Conservation (phyloP, 2,797 vertebrate species). For the Cheirogaleus major region DNA sequence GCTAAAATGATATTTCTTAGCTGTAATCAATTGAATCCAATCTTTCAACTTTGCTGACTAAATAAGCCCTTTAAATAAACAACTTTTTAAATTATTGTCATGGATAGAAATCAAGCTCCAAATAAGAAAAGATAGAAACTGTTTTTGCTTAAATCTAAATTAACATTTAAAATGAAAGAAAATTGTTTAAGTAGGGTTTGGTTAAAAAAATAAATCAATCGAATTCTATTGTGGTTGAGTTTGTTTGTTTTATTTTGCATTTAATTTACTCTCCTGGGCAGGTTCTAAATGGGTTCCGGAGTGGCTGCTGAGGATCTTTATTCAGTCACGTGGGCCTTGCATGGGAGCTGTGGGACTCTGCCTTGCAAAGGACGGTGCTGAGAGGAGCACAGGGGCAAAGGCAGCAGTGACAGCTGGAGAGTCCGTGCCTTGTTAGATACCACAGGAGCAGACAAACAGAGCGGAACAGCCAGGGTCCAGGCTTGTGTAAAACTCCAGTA, state of each 20-base stretch:
- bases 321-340: not conserved
- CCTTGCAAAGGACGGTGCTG: not conserved
- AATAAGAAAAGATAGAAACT: not conserved
- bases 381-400: not conserved
- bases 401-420: too few relatives aligned
- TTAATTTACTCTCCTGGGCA: not conserved
- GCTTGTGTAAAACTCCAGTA: not conserved
- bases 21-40: not conserved
- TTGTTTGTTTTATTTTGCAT: not conserved
- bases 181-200: not conserved
- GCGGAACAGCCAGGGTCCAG: not conserved
- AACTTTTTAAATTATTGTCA: not conserved
- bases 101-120: not conserved
- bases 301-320: not conserved
- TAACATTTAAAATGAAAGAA: not conserved
- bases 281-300: not conserved
- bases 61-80: slow-evolving; percentile 1
- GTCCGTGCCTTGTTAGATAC: not conserved
- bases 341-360: not conserved
- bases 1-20: not conserved
- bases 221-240: not conserved
- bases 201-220: not conserved
- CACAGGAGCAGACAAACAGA: not conserved
- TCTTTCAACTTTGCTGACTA: not conserved
- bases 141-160: not conserved